Evolutionary conservation across 2,113 vertebrate genomes (phyloP).

Genomic region (Pseudonaja textilis): DNA sequence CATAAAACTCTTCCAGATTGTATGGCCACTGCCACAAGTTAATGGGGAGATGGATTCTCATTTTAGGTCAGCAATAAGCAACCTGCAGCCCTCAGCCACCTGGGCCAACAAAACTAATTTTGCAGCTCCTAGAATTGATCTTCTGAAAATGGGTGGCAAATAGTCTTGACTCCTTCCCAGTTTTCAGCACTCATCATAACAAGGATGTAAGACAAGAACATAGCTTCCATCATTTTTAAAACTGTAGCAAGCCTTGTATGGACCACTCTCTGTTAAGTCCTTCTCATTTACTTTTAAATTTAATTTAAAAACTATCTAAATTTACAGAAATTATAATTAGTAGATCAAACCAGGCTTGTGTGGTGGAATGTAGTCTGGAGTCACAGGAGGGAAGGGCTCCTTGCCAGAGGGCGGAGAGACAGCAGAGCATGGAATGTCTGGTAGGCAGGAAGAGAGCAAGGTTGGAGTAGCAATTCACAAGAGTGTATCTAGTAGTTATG

Average conservation of each 20-base stretch:
- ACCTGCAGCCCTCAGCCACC: not conserved
- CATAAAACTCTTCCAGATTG: not conserved
- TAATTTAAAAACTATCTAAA: not conserved
- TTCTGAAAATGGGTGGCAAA: not conserved
- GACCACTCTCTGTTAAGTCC: not conserved
- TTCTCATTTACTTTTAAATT: not conserved
- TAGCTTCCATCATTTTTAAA: not conserved
- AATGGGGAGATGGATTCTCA: not conserved
- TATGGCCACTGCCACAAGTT: not conserved
- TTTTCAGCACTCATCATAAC: not conserved
- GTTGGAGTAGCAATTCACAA: not conserved
- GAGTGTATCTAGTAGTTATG: not conserved
- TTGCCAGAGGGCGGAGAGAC: not conserved
- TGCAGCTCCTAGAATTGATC: not conserved
- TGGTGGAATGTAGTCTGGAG: not conserved
- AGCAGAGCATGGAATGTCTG: not conserved
- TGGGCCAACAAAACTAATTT: not conserved
- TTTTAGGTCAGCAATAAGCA: not conserved
- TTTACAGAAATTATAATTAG: not conserved
- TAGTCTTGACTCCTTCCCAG: not conserved
- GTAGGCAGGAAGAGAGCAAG: not conserved
- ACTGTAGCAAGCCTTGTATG: not conserved
- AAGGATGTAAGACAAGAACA: not conserved
- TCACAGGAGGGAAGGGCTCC: not conserved
- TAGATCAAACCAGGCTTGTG: not conserved